Percentiles rank a stretch among this genome's conserved stretches.
Evolutionary conservation across 30 jellyfish, hydroid and myxozoan genomes (phyloP).

Genomic region (Clytia hemisphaerica): DNA sequence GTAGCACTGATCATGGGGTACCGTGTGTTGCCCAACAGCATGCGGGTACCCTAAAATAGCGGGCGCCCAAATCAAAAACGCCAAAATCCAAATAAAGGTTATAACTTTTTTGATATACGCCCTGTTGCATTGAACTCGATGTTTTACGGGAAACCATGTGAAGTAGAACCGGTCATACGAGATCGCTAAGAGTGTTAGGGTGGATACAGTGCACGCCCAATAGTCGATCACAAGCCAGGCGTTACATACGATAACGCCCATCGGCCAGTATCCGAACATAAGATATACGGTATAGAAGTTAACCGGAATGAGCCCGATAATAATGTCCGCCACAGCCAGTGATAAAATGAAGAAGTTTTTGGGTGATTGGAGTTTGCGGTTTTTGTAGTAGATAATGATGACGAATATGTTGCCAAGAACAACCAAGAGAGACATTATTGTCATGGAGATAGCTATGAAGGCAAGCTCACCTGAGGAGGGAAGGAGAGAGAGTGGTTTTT

Average conservation of each 20-base stretch:
- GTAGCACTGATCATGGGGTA: slow-evolving; percentile 21
- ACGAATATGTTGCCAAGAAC: slow-evolving; percentile 10
- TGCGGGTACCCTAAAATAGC: slow-evolving; percentile 9
- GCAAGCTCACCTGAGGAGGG: background rate
- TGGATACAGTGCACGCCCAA: slow-evolving; percentile 10
- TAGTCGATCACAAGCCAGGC: slow-evolving; percentile 10
- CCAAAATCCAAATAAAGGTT: slow-evolving; percentile 3
- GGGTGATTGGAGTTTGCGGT: background rate
- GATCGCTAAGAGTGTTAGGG: background rate
- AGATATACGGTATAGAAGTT: slow-evolving; percentile 16
- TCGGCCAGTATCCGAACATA: slow-evolving; percentile 17
- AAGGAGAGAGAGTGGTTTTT: too few relatives aligned
- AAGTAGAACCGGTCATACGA: background rate
- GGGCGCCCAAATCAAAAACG: slow-evolving; percentile 22
- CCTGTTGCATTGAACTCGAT: background rate
- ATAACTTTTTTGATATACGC: background rate
- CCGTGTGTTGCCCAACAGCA: slow-evolving; percentile 19
- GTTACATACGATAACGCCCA: background rate
- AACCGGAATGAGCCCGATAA: slow-evolving; percentile 2
- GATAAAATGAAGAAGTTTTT: slow-evolving; percentile 6
- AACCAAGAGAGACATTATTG: background rate
- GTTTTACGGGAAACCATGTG: background rate
- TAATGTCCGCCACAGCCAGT: slow-evolving; percentile 15
- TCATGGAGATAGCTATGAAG: background rate
- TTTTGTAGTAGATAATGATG: background rate